Conservation (phyloP, 2,797 vertebrate species). For the Uromys caudimaculatus region DNA sequence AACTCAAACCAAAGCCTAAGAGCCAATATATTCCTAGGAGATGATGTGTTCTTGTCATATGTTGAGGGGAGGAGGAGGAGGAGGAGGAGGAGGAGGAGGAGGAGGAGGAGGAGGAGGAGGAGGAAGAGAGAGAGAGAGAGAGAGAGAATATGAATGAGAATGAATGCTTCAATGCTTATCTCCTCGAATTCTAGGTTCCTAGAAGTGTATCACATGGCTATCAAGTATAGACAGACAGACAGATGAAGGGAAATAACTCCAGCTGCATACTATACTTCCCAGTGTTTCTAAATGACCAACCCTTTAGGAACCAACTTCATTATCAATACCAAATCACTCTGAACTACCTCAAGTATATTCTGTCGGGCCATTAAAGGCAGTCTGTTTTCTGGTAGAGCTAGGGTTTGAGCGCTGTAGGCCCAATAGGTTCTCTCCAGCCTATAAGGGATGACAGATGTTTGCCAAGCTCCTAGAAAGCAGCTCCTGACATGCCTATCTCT, state of each 20-base stretch:
- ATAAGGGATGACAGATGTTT: too few species aligned
- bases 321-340: background rate
- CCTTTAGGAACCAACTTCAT: background rate
- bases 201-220: background rate
- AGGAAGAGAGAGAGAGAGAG: background rate
- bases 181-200: background rate
- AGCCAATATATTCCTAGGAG: background rate
- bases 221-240: background rate
- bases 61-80: background rate
- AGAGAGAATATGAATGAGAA: background rate
- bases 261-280: background rate
- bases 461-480: too few species aligned
- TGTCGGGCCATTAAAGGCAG: too few species aligned
- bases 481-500: too few species aligned
- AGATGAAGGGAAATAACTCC: background rate
- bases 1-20: background rate
- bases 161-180: background rate
- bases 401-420: too few species aligned
- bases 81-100: background rate
- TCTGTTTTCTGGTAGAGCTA: too few species aligned
- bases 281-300: background rate
- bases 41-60: background rate
- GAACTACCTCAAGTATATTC: background rate
- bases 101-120: background rate
- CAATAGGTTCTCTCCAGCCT: too few species aligned